Percentiles rank a stretch among this genome's conserved stretches.
These are phyloP conservation scores for Himalopsyche japonica DNA, from an alignment of 2,888 invertebrate species.

Conservation along the genomic window DNA sequence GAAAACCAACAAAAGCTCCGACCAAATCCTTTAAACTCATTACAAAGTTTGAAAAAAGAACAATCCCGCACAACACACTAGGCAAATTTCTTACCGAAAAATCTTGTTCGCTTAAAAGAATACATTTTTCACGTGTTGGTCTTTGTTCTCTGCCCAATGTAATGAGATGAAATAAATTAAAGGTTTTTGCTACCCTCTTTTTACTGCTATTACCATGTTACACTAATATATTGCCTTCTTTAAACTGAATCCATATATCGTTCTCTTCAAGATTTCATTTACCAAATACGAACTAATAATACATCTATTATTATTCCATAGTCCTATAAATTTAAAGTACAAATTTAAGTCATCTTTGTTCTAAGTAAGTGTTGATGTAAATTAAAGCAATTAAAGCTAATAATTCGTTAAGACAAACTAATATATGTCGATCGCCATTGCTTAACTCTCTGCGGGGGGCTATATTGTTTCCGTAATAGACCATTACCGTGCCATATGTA, in stretches of 20 bases:
- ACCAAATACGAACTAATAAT: too few species aligned
- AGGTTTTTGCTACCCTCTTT: conserved; percentile 7
- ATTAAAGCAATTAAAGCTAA: too few species aligned
- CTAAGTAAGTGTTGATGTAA: too few species aligned
- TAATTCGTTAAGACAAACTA: too few species aligned
- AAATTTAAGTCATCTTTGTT: too few species aligned
- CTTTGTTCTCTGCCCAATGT: conserved; percentile 26
- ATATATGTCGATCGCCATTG: too few species aligned
- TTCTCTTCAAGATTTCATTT: background rate
- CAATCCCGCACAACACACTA: conserved; percentile 9
- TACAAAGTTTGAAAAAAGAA: conserved; percentile 26
- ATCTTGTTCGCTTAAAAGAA: conserved; percentile 11
- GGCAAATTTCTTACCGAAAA: conserved; percentile 14
- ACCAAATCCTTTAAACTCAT: conserved; percentile 34
- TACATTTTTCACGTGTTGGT: conserved; percentile 30
- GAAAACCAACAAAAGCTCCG: background rate
- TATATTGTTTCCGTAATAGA: too few species aligned
- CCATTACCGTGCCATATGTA: too few species aligned
- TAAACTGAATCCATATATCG: background rate
- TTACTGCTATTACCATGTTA: background rate
- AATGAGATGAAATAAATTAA: conserved; percentile 37
- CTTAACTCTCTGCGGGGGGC: too few species aligned
- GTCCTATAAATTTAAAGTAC: too few species aligned
- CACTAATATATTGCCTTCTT: background rate
- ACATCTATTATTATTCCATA: too few species aligned